Conservation (phyloP, 2,113 vertebrate species). For the Acrocephalus kingi region DNA sequence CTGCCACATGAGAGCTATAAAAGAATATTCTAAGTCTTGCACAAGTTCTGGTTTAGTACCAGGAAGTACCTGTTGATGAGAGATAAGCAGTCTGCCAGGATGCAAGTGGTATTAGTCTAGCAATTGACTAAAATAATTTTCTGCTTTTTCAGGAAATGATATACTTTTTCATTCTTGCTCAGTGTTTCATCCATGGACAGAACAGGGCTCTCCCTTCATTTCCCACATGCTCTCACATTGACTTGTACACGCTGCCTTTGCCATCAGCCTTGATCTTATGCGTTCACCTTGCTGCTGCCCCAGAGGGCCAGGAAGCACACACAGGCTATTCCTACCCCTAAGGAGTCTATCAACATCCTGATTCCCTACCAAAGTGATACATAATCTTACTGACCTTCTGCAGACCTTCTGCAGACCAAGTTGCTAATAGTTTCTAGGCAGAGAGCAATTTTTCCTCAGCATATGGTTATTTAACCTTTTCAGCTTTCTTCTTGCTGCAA, state of each 20-base stretch:
- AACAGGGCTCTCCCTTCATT: background rate
- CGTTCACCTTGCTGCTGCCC: background rate
- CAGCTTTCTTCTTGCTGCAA: background rate
- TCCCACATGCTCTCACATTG: fast-evolving
- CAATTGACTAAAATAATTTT: background rate
- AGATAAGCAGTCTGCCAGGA: constrained; percentile 20
- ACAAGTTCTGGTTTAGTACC: background rate
- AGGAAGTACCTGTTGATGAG: constrained; percentile 36
- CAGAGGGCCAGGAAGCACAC: background rate
- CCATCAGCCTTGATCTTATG: background rate
- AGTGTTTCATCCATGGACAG: background rate
- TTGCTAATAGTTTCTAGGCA: background rate
- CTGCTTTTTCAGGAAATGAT: background rate
- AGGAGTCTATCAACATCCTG: background rate
- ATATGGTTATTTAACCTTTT: background rate
- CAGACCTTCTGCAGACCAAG: background rate
- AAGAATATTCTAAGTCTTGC: background rate
- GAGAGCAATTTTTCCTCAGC: background rate
- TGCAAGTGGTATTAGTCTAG: background rate
- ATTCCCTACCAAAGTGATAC: background rate
- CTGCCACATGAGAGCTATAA: background rate
- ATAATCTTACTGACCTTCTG: background rate
- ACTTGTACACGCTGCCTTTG: fast-evolving
- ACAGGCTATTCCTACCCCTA: background rate
- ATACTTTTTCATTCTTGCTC: background rate